Evolutionary conservation across 2,888 invertebrate genomes (phyloP), one percentile per base, ranked within the genome.

Genomic region (Leptopilina myrica): DNA sequence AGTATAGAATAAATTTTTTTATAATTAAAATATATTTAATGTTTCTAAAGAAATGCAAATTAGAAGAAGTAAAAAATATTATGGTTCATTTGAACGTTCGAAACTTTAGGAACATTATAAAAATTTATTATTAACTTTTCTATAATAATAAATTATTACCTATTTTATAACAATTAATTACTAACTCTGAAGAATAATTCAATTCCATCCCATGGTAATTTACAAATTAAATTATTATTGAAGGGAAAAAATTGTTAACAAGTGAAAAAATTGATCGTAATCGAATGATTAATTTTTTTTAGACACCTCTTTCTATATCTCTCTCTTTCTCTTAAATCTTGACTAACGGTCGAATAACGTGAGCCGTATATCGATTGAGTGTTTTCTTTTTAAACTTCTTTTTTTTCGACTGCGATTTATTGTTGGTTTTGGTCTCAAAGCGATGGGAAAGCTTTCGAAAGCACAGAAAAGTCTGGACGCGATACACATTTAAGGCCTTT

Each of bases 401-500:
- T 33, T 59, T 69, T 73, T 56, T 73, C 6, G 53, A 0, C 7
- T n/a, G n/a, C 73, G 11, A 73, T 73, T 73, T 59, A 73, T 56
- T 73, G 73, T 73, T 59, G 33, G 56, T 73, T 73, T 56, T 56
- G 56, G 56, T 59, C 73, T 73, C 56, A 73, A 73, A 73, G 73
- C 56, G n/a, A 73, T 56, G 33, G 43, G 62, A 62, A 49, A 64
- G 64, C 46, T 33, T 49, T 64, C n/a, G 76, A 64, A 64, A 76
- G 6, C 62, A 49, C 14, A 33, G 76, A 76, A 49, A 64, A 76
- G 76, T 46, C 64, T 76, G 40, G 43, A 76, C 15, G 43, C 11
- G 26, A 64, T 64, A 64, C 20, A 49, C 76, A 49, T 76, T 76
- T 64, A 62, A 76, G 64, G 64, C 85, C 84, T 86, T 86, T 86